These are phyloP conservation scores for Tanytarsus gracilentus DNA, from an alignment of 2,888 invertebrate species.

Conservation along the genomic window DNA sequence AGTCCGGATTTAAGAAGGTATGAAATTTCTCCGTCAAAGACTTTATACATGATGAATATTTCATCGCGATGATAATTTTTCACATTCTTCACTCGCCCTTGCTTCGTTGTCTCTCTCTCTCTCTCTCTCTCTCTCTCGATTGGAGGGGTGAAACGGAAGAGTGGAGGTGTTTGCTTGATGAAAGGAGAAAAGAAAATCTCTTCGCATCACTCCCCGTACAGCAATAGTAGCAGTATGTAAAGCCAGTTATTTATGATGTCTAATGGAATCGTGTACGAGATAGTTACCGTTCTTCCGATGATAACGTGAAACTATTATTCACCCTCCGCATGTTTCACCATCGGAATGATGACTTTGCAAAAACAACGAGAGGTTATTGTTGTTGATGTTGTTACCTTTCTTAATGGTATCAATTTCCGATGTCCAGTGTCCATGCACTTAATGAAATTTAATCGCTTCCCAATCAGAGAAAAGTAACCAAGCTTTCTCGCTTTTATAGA, in stretches of 20 bases:
- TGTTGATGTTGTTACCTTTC: no score
- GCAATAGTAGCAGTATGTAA: neutral
- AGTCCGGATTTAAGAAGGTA: slow-evolving; percentile 59
- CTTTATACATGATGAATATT: slow-evolving; percentile 19
- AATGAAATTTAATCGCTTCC: slow-evolving; percentile 12
- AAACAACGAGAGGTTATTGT: no score
- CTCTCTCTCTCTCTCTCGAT: no score
- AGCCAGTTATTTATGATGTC: slow-evolving; percentile 12
- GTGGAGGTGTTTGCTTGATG: no score
- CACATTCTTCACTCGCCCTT: slow-evolving; percentile 16
- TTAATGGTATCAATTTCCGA: slow-evolving; percentile 8
- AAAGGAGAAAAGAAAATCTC: neutral
- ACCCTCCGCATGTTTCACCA: neutral
- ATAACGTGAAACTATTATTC: neutral
- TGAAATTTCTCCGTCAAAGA: slow-evolving; percentile 33
- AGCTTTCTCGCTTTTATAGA: slow-evolving; percentile 32
- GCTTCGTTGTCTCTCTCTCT: no score
- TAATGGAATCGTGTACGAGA: slow-evolving; percentile 1
- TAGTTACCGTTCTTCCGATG: no score
- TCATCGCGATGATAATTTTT: slow-evolving; percentile 22
- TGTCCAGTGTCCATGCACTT: neutral
- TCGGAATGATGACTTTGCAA: no score
- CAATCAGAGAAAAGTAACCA: slow-evolving; percentile 2
- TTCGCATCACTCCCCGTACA: neutral
- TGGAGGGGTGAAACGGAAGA: no score